These are phyloP conservation scores for Julus scandinavius DNA, from an alignment of 2,888 invertebrate species.

Conservation along the genomic window DNA sequence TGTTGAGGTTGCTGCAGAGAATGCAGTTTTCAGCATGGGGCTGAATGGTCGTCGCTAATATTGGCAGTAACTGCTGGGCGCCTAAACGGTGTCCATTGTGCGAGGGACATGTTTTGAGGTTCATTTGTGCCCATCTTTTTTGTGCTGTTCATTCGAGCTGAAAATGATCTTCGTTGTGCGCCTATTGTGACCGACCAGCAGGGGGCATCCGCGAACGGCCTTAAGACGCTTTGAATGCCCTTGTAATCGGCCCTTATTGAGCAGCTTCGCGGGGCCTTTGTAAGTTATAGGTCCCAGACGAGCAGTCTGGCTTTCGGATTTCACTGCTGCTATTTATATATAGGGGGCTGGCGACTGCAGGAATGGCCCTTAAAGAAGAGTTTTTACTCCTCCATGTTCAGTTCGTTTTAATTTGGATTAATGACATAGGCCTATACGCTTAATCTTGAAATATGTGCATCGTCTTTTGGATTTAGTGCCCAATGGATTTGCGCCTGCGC, in stretches of 20 bases:
- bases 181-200: not conserved
- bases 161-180: slow-evolving; percentile 36
- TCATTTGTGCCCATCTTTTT: slow-evolving; percentile 43
- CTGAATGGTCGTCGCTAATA: not conserved
- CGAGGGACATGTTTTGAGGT: slow-evolving; percentile 31
- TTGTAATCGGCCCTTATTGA: slow-evolving; percentile 44
- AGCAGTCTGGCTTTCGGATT: slow-evolving; percentile 44
- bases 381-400: not conserved
- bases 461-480: not conserved
- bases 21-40: not conserved
- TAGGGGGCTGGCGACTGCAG: not conserved
- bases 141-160: slow-evolving; percentile 45
- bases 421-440: not conserved
- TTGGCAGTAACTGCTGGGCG: slow-evolving; percentile 20
- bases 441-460: not conserved
- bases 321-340: not conserved
- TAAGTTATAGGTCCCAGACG: slow-evolving; percentile 44
- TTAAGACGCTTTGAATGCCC: slow-evolving; percentile 30
- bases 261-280: not conserved
- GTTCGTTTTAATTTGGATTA: not conserved
- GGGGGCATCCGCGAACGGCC: slow-evolving; percentile 21
- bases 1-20: too few relatives aligned
- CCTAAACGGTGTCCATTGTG: slow-evolving; percentile 24
- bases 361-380: not conserved
- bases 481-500: not conserved